Evolutionary conservation across 64 coral and sea anemone species (phyloP).

Genomic region (Montipora sp.): DNA sequence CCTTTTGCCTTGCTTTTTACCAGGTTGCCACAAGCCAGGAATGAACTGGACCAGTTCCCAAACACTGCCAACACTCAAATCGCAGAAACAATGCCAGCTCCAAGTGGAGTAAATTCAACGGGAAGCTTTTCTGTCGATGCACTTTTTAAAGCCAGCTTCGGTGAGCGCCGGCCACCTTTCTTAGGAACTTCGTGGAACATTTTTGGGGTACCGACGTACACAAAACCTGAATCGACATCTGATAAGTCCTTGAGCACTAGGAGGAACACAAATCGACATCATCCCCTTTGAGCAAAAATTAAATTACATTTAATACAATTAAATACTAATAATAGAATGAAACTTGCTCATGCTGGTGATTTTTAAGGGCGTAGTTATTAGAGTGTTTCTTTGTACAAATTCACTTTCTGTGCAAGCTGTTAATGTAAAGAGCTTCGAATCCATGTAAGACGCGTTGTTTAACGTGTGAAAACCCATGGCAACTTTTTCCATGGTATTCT

Average conservation of each 20-base stretch:
- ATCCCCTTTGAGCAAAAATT: neutral
- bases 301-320: too few species aligned
- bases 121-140: slow-evolving; percentile 77
- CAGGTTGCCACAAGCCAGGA: neutral
- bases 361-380: neutral
- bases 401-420: too few species aligned
- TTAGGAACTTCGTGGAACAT: slow-evolving; percentile 82
- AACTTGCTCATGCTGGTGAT: too few species aligned
- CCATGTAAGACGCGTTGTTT: too few species aligned
- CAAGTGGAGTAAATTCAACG: slow-evolving; percentile 52
- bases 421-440: too few species aligned
- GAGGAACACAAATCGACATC: neutral
- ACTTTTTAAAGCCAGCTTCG: slow-evolving; percentile 65
- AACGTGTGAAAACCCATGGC: too few species aligned
- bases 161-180: slow-evolving; percentile 22
- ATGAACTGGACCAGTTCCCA: neutral
- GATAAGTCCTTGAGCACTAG: neutral
- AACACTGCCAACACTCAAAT: neutral
- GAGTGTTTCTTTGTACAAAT: too few species aligned
- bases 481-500: too few species aligned
- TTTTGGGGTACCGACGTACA: slow-evolving; percentile 68
- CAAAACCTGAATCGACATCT: neutral
- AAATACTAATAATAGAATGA: too few species aligned
- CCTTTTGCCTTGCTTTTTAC: neutral
- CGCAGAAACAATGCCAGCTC: neutral